These are phyloP conservation scores for Silurus glanis DNA, from an alignment of 2,113 vertebrate genomes.

Conservation along the genomic window DNA sequence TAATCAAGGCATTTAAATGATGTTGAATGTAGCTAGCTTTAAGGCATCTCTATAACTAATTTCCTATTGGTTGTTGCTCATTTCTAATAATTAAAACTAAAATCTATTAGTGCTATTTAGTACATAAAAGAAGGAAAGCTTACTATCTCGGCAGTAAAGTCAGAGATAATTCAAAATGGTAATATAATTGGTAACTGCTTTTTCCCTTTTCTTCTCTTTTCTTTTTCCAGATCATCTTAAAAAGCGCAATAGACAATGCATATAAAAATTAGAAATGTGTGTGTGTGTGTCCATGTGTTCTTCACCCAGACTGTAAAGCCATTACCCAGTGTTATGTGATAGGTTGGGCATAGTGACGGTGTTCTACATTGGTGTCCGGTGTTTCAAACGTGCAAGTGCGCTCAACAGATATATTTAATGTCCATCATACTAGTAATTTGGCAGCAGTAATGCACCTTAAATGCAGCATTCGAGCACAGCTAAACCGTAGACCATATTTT, in stretches of 20 bases:
- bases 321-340: not conserved
- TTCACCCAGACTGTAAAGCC: not conserved
- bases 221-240: not conserved
- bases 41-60: not conserved
- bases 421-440: not conserved
- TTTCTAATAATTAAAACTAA: not conserved
- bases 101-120: not conserved
- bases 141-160: not conserved
- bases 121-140: not conserved
- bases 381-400: slow-evolving; percentile 1
- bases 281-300: too few species aligned
- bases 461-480: not conserved
- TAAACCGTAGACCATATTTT: slow-evolving; percentile 17
- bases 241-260: not conserved
- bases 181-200: not conserved
- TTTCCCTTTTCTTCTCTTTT: not conserved
- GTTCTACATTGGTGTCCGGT: not conserved
- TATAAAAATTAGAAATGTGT: not conserved
- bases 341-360: not conserved
- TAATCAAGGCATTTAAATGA: not conserved
- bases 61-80: too few species aligned
- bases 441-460: slow-evolving; percentile 14
- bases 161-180: not conserved
- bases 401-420: slow-evolving; percentile 18
- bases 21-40: not conserved